Conservation (phyloP, 1,140 invertebrate species). For the Potamilus streckersoni region DNA sequence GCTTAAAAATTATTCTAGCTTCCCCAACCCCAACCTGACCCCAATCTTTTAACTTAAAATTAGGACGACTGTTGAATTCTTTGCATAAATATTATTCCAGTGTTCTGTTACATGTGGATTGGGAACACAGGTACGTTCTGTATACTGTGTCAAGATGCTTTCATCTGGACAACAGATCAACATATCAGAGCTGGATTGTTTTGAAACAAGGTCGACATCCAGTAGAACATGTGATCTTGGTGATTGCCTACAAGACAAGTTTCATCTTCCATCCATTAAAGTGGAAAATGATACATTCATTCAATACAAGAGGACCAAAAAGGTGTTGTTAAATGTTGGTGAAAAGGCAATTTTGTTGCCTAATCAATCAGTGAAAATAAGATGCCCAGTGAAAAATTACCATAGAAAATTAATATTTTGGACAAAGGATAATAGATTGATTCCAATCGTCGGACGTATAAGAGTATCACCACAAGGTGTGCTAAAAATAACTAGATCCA, state of each 20-base stretch:
- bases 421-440: constrained; percentile 38
- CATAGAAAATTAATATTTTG: constrained; percentile 44
- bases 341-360: constrained; percentile 40
- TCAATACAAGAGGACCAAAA: constrained; percentile 38
- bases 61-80: too few relatives aligned
- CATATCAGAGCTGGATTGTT: constrained; percentile 33
- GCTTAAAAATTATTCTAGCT: too few relatives aligned
- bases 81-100: constrained; percentile 61
- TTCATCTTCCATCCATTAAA: constrained; percentile 38
- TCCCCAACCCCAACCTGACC: too few relatives aligned
- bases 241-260: constrained; percentile 27
- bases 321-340: constrained; percentile 36
- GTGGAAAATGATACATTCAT: constrained; percentile 44
- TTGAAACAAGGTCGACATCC: constrained; percentile 26
- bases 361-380: constrained; percentile 35
- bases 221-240: constrained; percentile 30
- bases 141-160: constrained; percentile 83
- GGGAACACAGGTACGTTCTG: constrained; percentile 74
- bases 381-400: constrained; percentile 46
- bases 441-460: constrained; percentile 41
- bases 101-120: constrained; percentile 77
- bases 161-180: constrained; percentile 28
- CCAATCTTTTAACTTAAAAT: background rate
- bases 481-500: constrained; percentile 36
- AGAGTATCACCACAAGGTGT: constrained; percentile 38